Base-by-base conservation (phyloP, 1,140 invertebrate genomes). In the Euschistus heros region DNA sequence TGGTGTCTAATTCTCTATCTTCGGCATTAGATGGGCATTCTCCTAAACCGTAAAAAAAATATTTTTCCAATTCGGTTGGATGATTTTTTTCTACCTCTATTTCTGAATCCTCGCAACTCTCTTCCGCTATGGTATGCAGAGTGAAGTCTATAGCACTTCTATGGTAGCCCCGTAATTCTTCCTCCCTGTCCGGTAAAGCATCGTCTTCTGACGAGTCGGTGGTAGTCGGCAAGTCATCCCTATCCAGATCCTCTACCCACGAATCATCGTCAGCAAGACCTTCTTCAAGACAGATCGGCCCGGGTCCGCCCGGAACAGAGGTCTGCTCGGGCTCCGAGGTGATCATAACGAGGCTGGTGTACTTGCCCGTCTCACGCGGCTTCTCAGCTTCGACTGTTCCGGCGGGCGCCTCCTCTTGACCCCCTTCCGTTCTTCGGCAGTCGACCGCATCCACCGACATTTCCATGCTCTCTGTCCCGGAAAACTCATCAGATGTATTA, bases 81-180 rank as follows among this genome's bases (percentile, higher is more conserved):
- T 72, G 79, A n/a, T 76, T 76, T 0, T 73, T 63, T 1, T 71
- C 71, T 65, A 75, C 80, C 71, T 88, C 88, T 54, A 85, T 83
- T 75, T 89, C 88, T 73, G 85, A 93, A 74, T 95, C 92, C 75
- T 94, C 92, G 73, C 91, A 94, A 67, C 89, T 92, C 75, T 95
- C 92, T 77, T 96, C 92, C 0, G 93, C 85, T 69, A 96, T 96
- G 0, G 92, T 96, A 70, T 94, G 91, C 60, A 96, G 76, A 0
- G 91, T 93, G 69, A 94, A 92, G 75, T 94, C 91, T 68, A 92
- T 87, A 2, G 86, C 83, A 30, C 87, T 82, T 18, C 87, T 78
- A 71, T 89, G 86, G 71, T 91, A 92, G 3, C 88, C 88, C 3
- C 86, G 76, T 24, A 91, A 78, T 68, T 92, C 89, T 68, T 91